phyloP scores from a whole-genome alignment of 2,888 invertebrate genomes.

The Penaeus monodon region DNA sequence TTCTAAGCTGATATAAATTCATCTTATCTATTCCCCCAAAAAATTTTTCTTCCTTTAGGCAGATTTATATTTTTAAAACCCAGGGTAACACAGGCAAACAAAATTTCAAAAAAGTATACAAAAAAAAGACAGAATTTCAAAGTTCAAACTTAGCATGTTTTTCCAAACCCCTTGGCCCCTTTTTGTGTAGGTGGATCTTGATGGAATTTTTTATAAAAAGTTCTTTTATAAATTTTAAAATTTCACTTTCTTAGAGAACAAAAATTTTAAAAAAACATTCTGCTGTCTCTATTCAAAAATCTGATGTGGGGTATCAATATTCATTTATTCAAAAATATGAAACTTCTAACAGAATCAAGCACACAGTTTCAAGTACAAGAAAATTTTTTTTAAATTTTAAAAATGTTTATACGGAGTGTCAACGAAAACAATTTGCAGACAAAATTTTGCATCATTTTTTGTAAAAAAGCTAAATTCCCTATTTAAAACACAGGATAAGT shows the following conservation, averaged over 20 bases:
- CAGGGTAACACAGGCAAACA: slow-evolving; percentile 56
- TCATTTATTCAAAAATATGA: slow-evolving; percentile 15
- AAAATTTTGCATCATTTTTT: slow-evolving; percentile 24
- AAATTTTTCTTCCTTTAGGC: slow-evolving; percentile 55
- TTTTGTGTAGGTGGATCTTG: slow-evolving; percentile 6
- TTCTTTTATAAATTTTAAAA: too few relatives aligned
- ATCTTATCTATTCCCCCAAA: slow-evolving; percentile 33
- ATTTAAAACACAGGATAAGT: slow-evolving; percentile 58
- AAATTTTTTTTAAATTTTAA: slow-evolving; percentile 55
- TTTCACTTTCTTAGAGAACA: too few relatives aligned
- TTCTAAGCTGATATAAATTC: slow-evolving; percentile 20
- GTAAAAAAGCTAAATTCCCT: slow-evolving; percentile 42
- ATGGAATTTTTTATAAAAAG: slow-evolving; percentile 33
- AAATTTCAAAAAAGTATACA: slow-evolving; percentile 59
- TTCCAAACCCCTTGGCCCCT: slow-evolving; percentile 8
- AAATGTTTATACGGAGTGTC: slow-evolving; percentile 47
- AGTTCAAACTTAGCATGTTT: slow-evolving; percentile 37
- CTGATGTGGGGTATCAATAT: slow-evolving; percentile 1
- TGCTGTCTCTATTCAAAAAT: too few relatives aligned
- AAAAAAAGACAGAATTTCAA: slow-evolving; percentile 57
- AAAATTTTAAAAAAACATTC: too few relatives aligned
- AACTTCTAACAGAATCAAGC: slow-evolving; percentile 57
- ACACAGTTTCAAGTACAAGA: slow-evolving; percentile 59
- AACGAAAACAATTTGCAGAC: slow-evolving; percentile 44
- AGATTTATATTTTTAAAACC: slow-evolving; percentile 59